Conservation (phyloP, 2,888 invertebrate species). For the Corythucha ciliata region DNA sequence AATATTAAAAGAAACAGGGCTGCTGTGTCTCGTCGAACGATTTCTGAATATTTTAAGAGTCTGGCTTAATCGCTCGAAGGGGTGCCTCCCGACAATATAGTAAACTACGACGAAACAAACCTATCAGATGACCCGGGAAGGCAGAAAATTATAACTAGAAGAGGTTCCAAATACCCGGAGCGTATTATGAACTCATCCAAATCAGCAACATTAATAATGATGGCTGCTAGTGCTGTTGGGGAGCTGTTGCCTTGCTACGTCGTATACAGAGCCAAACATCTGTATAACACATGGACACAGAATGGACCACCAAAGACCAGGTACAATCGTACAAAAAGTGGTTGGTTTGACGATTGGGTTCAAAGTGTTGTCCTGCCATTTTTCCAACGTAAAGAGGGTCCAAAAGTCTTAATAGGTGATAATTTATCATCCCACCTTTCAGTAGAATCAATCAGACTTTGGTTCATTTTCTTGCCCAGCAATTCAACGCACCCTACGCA, state of each 20-base stretch:
- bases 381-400: no score
- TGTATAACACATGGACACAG: slow-evolving; percentile 40
- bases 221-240: slow-evolving; percentile 38
- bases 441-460: no score
- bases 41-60: no score
- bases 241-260: slow-evolving; percentile 37
- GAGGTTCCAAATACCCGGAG: slow-evolving; percentile 39
- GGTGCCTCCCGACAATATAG: no score
- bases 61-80: no score
- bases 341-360: slow-evolving; percentile 40
- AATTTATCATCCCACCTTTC: no score
- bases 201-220: slow-evolving; percentile 37
- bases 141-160: slow-evolving; percentile 33
- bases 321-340: slow-evolving; percentile 39
- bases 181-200: slow-evolving; percentile 37
- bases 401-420: no score
- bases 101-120: no score
- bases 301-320: slow-evolving; percentile 36
- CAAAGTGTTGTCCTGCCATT: slow-evolving; percentile 31
- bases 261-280: slow-evolving; percentile 37
- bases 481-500: no score
- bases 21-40: no score
- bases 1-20: no score
- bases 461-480: no score
- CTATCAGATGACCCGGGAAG: slow-evolving; percentile 35